Evolutionary conservation across 2,797 vertebrate genomes (phyloP).

Genomic region (Falco concolor): DNA sequence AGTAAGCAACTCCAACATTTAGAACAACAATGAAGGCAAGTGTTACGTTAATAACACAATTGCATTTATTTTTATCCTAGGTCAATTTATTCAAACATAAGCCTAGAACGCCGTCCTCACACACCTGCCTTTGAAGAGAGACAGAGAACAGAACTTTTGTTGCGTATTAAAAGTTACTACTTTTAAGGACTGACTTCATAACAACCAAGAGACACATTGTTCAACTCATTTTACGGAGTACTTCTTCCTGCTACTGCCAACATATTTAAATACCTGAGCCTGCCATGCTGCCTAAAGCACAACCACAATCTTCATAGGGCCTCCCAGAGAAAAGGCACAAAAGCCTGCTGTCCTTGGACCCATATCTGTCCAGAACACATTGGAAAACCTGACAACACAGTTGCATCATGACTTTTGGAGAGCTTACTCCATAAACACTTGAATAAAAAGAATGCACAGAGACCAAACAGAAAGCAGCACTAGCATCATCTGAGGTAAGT

Average conservation of each 20-base stretch:
- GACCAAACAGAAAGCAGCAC: neutral
- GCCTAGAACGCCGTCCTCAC: neutral
- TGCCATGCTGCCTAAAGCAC: neutral
- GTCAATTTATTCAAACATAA: neutral
- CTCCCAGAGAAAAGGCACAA: neutral
- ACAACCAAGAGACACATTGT: neutral
- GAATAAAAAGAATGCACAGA: neutral
- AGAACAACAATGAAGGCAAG: neutral
- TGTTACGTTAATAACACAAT: neutral
- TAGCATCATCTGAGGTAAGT: conserved; percentile 18
- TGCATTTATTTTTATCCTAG: neutral
- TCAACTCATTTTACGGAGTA: neutral
- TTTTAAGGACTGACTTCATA: neutral
- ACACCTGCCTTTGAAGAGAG: neutral
- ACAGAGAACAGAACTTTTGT: neutral
- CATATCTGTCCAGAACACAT: fast-evolving
- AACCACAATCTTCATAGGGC: neutral
- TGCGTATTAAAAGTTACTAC: neutral
- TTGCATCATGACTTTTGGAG: neutral
- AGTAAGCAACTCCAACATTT: neutral
- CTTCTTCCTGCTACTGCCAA: neutral
- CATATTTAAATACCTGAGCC: conserved; percentile 1
- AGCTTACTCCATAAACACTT: neutral
- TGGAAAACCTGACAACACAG: neutral
- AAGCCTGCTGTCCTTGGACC: neutral